Evolutionary conservation across 2,113 vertebrate species (phyloP), one percentile per base, ranked within the genome.

Genomic region (Mesembrinibis cayennensis): DNA sequence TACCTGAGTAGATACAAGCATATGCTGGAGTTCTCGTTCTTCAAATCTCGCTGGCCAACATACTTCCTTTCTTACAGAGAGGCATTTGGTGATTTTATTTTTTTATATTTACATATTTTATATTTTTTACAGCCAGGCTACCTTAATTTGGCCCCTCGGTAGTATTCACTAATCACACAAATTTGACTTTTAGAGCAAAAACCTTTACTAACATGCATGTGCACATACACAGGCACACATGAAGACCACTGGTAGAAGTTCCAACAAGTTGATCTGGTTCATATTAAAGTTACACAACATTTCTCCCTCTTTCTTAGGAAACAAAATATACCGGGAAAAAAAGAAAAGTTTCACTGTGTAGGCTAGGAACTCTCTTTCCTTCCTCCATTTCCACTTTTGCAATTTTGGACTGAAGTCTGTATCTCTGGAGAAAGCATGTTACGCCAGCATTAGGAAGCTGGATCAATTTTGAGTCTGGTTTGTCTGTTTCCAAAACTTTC

Each of bases 221-320:
- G 40, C n/a, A 69, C 42, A 66, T 22, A 83, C 8, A 34, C 0
- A 44, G 12, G 36, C 23, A 47, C 6, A 22, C 0, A 3, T 17
- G 17, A 90, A 52, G 45, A 69, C 7, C 40, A 52, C 13, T 26
- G 25, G 38, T 16, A 71, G 23, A 89, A 66, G 26, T 82, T 74
- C 30, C 44, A 90, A 50, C 17, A 50, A 63, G 40, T 8, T 67
- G 19, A 87, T 86, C 47, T 89, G 55, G 80, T 66, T 96, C 26
- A 61, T 21, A 45, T 50, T 87, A 52, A 86, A 78, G 34, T 55
- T 76, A 61, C 21, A 71, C 26, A 85, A 18, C 7, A 27, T 56
- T 87, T 67, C 13, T 72, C 29, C 21, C 30, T 40, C 47, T 71
- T 81, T 36, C 32, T 87, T 61, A 53, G 13, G 19, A 62, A 95